Conservation (phyloP, 53 echinoderm and acorn worm genomes). For the Echinarachnius parma region DNA sequence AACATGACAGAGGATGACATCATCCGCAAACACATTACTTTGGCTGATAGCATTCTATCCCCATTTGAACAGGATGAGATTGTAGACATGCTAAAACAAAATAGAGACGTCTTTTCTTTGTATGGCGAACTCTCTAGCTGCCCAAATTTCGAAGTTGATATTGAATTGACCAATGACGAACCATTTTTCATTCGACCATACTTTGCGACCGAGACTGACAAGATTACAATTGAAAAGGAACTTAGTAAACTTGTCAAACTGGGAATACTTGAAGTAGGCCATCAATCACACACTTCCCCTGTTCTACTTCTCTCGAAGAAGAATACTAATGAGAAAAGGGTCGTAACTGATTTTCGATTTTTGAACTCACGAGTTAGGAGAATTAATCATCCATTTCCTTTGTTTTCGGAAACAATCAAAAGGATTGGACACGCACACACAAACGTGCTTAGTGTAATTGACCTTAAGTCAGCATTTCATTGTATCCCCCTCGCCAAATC, state of each 20-base stretch:
- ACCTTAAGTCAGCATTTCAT: slow-evolving; percentile 44
- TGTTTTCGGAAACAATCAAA: slow-evolving; percentile 36
- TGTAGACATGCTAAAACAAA: slow-evolving; percentile 8
- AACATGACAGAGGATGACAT: slow-evolving; percentile 39
- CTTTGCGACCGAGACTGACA: slow-evolving; percentile 37
- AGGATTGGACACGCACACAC: slow-evolving; percentile 43
- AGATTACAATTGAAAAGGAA: slow-evolving; percentile 29
- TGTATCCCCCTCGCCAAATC: slow-evolving; percentile 37
- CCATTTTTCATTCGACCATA: slow-evolving; percentile 54
- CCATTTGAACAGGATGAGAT: slow-evolving; percentile 9
- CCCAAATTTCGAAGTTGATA: slow-evolving; percentile 47
- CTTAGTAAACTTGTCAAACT: slow-evolving; percentile 51
- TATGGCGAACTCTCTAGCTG: slow-evolving; percentile 51
- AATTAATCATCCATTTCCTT: slow-evolving; percentile 47
- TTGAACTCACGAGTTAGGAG: slow-evolving; percentile 41
- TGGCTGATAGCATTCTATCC: slow-evolving; percentile 25
- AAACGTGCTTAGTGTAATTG: slow-evolving; percentile 50
- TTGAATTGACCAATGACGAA: slow-evolving; percentile 42
- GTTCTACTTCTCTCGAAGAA: slow-evolving; percentile 50
- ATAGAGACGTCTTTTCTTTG: slow-evolving; percentile 50
- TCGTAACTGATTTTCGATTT: slow-evolving; percentile 58
- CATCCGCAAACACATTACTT: slow-evolving; percentile 11
- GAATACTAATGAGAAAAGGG: slow-evolving; percentile 44
- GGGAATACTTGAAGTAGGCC: slow-evolving; percentile 43
- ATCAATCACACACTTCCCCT: slow-evolving; percentile 57